A percentile compares a stretch with the other conserved stretches of the same genome.
phyloP scores from a whole-genome alignment of 2,888 invertebrate genomes.

The Choreutis nemorana region DNA sequence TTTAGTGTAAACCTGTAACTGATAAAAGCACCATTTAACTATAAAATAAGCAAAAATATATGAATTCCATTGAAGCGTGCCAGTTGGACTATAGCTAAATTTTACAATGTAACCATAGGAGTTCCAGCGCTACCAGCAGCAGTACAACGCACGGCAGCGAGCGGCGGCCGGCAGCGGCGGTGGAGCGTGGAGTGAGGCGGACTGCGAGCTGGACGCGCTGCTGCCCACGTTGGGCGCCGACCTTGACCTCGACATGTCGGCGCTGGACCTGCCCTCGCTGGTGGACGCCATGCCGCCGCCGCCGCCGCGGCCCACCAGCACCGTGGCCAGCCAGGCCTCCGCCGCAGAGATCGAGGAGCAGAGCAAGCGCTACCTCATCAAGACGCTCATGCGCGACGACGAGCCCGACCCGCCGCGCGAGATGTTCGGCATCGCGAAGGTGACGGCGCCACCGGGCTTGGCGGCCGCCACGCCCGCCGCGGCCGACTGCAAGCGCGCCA shows the following conservation, averaged over 20 bases:
- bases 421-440: conserved; percentile 64
- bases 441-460: conserved; percentile 33
- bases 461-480: conserved; percentile 20
- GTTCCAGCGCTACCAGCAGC: conserved; percentile 70
- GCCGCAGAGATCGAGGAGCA: conserved; percentile 70
- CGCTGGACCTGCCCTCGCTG: too few relatives aligned
- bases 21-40: neutral
- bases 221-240: conserved; percentile 69
- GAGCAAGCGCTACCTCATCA: conserved; percentile 84
- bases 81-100: too few relatives aligned
- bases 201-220: conserved; percentile 70
- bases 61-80: too few relatives aligned
- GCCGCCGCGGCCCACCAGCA: conserved; percentile 42
- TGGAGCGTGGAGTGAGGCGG: conserved; percentile 57
- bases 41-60: too few relatives aligned
- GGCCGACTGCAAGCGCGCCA: conserved; percentile 16
- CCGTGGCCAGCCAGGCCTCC: conserved; percentile 54
- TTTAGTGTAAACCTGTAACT: too few relatives aligned
- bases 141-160: conserved; percentile 68
- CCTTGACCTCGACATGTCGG: conserved; percentile 61
- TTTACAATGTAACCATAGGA: conserved; percentile 34
- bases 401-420: conserved; percentile 76
- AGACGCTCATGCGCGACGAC: conserved; percentile 87
- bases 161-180: conserved; percentile 31
- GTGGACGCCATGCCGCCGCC: conserved; percentile 55